Conservation (phyloP, 1,140 invertebrate species). For the Panonychus citri region DNA sequence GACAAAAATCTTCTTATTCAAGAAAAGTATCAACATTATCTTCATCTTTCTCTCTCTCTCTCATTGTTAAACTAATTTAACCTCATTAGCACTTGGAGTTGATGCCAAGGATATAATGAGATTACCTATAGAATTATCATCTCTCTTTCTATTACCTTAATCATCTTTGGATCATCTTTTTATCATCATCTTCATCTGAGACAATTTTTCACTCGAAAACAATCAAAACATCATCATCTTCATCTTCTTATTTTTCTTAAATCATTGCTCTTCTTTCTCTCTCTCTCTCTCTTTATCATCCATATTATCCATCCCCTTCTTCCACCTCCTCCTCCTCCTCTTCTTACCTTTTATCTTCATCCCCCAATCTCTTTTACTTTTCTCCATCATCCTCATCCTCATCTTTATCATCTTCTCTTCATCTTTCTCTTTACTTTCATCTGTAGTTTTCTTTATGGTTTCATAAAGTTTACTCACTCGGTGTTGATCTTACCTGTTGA, state of each 20-base stretch:
- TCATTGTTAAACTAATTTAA: neutral
- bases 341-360: neutral
- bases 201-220: too few relatives aligned
- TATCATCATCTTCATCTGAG: too few relatives aligned
- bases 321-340: neutral
- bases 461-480: neutral
- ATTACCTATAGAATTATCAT: too few relatives aligned
- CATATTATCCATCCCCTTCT: neutral
- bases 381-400: neutral
- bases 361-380: neutral
- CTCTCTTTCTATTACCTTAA: too few relatives aligned
- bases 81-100: neutral
- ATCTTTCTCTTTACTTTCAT: neutral
- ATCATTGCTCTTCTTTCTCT: neutral
- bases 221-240: too few relatives aligned
- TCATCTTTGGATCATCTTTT: too few relatives aligned
- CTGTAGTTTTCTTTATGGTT: neutral
- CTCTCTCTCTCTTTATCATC: neutral
- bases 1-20: too few relatives aligned
- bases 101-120: too few relatives aligned
- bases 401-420: neutral
- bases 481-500: neutral
- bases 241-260: too few relatives aligned
- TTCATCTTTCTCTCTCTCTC: too few relatives aligned
- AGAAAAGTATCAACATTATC: too few relatives aligned